These are phyloP conservation scores for Thyatira batis DNA, from an alignment of 2,888 invertebrate genomes.

Conservation along the genomic window DNA sequence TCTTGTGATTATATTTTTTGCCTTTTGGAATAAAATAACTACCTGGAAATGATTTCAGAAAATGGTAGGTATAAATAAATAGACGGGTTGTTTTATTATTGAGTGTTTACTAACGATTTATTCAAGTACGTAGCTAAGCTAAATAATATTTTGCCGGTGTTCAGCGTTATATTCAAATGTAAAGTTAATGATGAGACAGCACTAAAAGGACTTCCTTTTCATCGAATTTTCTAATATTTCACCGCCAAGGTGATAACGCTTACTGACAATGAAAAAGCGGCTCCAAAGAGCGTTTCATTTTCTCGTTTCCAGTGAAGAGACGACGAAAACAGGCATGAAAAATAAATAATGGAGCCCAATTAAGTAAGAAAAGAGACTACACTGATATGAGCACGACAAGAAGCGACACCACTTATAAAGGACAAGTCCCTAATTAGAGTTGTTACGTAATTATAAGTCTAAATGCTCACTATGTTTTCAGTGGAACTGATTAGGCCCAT, in stretches of 20 bases:
- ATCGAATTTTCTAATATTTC: neutral
- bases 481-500: neutral
- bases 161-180: neutral
- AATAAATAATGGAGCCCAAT: conserved; percentile 66
- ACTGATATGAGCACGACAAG: conserved; percentile 14
- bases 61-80: no score
- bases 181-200: neutral
- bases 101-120: no score
- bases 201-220: neutral
- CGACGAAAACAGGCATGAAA: conserved; percentile 52
- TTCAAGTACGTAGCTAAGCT: no score
- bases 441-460: conserved; percentile 1
- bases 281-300: conserved; percentile 49
- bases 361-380: conserved; percentile 52
- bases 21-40: no score
- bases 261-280: conserved; percentile 41
- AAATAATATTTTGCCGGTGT: no score
- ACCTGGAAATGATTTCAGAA: no score
- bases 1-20: no score
- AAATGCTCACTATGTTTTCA: conserved; percentile 1
- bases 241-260: conserved; percentile 21
- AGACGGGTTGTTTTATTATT: no score
- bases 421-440: neutral
- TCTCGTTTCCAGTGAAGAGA: conserved; percentile 47
- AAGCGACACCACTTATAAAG: conserved; percentile 15